Conservation (phyloP, 2,113 vertebrate genomes). For the Pantherophis guttatus region DNA sequence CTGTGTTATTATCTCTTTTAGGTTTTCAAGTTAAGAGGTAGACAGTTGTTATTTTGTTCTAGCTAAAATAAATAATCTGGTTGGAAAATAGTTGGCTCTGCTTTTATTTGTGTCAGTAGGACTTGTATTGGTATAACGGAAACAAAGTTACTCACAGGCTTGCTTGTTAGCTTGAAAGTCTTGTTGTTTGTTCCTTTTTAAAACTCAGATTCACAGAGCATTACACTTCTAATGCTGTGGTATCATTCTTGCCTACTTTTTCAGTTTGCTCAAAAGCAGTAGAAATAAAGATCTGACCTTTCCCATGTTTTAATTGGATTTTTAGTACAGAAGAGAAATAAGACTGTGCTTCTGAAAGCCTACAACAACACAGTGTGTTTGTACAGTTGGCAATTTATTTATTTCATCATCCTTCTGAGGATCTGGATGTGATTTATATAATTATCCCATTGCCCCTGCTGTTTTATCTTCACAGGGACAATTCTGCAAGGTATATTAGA, state of each 20-base stretch:
- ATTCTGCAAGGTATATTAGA: not conserved
- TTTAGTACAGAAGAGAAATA: not conserved
- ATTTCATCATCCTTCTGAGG: not conserved
- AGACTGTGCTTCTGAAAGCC: not conserved
- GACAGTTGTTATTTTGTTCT: not conserved
- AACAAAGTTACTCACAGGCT: constrained; percentile 1
- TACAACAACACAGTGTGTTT: not conserved
- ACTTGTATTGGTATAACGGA: not conserved
- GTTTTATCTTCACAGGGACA: not conserved
- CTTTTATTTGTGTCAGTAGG: constrained; percentile 9
- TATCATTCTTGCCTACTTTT: not conserved
- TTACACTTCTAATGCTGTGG: not conserved
- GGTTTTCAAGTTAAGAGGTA: not conserved
- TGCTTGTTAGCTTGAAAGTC: constrained; percentile 9
- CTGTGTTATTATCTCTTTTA: constrained; percentile 18
- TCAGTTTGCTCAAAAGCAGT: not conserved
- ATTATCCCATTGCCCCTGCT: not conserved
- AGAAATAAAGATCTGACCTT: not conserved
- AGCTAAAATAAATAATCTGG: not conserved
- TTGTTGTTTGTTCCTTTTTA: constrained; percentile 16
- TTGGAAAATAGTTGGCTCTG: not conserved
- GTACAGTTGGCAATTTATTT: not conserved
- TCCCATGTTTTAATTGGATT: constrained; percentile 16
- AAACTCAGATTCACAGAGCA: not conserved
- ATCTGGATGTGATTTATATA: not conserved